Evolutionary conservation across 1,140 invertebrate genomes (phyloP).

Genomic region (Caenorhabditis brenneri): DNA sequence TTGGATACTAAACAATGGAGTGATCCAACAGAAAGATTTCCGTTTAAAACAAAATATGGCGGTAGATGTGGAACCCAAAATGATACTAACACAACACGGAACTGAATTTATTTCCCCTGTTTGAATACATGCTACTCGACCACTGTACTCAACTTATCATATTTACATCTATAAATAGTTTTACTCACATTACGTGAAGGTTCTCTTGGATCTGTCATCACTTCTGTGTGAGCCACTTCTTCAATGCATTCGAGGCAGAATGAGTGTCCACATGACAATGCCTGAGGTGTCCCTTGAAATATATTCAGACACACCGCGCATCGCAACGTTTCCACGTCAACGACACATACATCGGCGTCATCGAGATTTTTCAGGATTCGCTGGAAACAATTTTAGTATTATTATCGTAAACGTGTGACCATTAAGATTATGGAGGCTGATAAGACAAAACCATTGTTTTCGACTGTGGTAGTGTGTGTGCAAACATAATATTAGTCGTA

Average conservation of each 20-base stretch:
- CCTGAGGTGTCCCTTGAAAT: background rate
- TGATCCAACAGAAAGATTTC: background rate
- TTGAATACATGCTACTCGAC: background rate
- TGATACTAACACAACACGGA: background rate
- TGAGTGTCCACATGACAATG: background rate
- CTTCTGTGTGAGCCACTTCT: background rate
- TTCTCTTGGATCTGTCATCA: too few species aligned
- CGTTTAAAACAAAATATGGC: background rate
- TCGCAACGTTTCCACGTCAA: background rate
- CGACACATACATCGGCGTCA: background rate
- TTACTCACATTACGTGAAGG: background rate
- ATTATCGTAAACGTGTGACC: too few species aligned
- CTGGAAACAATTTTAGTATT: background rate
- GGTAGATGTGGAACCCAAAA: background rate
- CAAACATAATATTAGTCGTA: too few species aligned
- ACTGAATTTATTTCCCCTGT: background rate
- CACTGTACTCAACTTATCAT: background rate
- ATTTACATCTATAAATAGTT: background rate
- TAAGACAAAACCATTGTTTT: too few species aligned
- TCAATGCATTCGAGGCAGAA: conserved; percentile 14
- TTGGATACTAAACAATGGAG: background rate
- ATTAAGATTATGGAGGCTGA: too few species aligned
- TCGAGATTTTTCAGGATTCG: background rate
- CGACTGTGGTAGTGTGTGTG: too few species aligned
- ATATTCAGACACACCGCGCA: background rate